Evolutionary conservation across 2,888 invertebrate species (phyloP), one percentile per base, ranked within the genome.

Genomic region (Diaperis boleti): DNA sequence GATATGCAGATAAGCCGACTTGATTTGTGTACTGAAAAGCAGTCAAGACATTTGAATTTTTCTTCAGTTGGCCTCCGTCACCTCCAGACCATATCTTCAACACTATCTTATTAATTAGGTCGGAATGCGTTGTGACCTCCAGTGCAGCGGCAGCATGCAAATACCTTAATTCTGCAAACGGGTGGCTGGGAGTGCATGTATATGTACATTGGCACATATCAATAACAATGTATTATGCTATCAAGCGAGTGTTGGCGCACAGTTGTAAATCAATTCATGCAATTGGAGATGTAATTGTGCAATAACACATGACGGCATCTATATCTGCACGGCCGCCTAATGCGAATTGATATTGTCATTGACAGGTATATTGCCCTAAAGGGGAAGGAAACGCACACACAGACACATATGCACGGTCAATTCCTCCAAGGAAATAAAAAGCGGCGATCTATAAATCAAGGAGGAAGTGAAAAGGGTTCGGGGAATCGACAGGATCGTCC

Each of bases 281-380:
- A 78, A 78, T 78, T 78, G 76, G 75, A 75, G 72, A 74, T 74
- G 75, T 78, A 78, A 78, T 78, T 78, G 76, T 75, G 73, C 73
- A 73, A 75, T 75, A 76, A 74, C 74, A 72, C 69, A 72, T 73
- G 75, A 75, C 73, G 67, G 67, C 49, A 62, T 57, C 57, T 52
- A 44, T 56, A 62, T 50, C 52, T 52, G 33, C 22, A 54, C 26
- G 45, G 70, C 64, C 62, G 70, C 69, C 71, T 75, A 76, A 74
- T 76, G 71, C 72, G 71, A 76, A 80, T 78, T 79, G 78, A 80
- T 80, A 78, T 74, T 76, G 77, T 74, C 77, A 79, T 78, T 79
- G 79, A 78, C 74, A 72, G 72, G 71, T 61, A 60, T 66, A 66
- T 66, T 50, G 42, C 64, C 44, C 29, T 18, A 42, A 26, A 55